phyloP scores from a whole-genome alignment of 2,888 invertebrate species.

The Iselma pallidipennis region DNA sequence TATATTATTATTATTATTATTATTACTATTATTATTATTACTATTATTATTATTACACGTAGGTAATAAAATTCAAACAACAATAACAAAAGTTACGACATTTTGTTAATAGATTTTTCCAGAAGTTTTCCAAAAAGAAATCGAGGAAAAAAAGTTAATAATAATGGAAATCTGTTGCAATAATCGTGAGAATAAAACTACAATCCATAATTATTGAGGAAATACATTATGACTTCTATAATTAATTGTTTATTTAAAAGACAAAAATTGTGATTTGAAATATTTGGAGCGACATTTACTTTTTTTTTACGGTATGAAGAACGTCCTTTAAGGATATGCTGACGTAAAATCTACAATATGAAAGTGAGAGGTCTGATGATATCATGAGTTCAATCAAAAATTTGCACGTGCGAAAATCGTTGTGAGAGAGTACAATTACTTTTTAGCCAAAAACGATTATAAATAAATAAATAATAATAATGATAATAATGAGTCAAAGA shows the following conservation, averaged over 20 bases:
- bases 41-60: neutral
- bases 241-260: neutral
- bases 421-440: neutral
- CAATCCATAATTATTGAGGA: neutral
- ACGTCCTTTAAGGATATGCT: conserved; percentile 19
- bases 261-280: no score
- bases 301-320: neutral
- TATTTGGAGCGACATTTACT: neutral
- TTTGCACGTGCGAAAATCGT: neutral
- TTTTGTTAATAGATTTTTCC: no score
- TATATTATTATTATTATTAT: neutral
- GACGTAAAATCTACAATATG: conserved; percentile 15
- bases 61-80: no score
- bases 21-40: neutral
- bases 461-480: no score
- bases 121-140: neutral
- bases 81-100: no score
- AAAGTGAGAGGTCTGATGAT: conserved; percentile 24
- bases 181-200: neutral
- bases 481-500: no score
- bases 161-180: neutral
- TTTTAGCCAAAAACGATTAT: no score
- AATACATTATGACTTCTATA: neutral
- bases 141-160: neutral
- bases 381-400: conserved; percentile 8